phyloP scores from a whole-genome alignment of 2,113 vertebrate genomes.

The Pungitius pungitius region DNA sequence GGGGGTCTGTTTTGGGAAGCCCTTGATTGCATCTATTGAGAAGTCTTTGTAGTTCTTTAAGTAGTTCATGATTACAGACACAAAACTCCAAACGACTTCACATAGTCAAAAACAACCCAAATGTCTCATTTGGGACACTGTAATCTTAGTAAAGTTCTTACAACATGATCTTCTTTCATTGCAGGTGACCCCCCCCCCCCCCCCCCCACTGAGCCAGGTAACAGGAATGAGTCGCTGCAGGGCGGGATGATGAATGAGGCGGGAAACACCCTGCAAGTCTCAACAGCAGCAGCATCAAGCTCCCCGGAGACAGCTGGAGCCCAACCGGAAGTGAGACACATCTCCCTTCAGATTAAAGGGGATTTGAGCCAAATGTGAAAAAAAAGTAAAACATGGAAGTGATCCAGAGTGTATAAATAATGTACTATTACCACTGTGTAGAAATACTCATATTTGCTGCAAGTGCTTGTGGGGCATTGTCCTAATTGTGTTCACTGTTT shows the following conservation, averaged over 20 bases:
- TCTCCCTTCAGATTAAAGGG: slow-evolving; percentile 41
- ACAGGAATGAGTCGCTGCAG: slow-evolving; percentile 72
- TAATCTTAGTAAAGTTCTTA: no score
- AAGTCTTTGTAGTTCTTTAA: no score
- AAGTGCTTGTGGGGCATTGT: not conserved
- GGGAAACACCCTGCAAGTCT: slow-evolving; percentile 72
- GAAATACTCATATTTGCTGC: not conserved
- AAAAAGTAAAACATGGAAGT: not conserved
- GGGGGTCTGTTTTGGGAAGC: no score
- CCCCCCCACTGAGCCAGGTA: slow-evolving; percentile 52
- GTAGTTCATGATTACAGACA: not conserved
- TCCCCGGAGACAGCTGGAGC: accelerated
- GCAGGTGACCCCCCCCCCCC: slow-evolving; percentile 18
- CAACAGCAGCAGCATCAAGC: not conserved
- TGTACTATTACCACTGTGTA: not conserved
- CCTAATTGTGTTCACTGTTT: not conserved
- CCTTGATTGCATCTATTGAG: no score
- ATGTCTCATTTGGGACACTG: no score
- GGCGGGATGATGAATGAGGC: slow-evolving; percentile 48
- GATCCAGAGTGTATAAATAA: not conserved
- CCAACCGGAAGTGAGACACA: not conserved
- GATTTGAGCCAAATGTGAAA: not conserved
- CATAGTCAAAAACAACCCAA: no score
- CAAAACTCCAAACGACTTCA: no score
- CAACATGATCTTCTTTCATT: no score